phyloP scores from a whole-genome alignment of 2,113 vertebrate species.

The Chaetorhynchus papuensis region DNA sequence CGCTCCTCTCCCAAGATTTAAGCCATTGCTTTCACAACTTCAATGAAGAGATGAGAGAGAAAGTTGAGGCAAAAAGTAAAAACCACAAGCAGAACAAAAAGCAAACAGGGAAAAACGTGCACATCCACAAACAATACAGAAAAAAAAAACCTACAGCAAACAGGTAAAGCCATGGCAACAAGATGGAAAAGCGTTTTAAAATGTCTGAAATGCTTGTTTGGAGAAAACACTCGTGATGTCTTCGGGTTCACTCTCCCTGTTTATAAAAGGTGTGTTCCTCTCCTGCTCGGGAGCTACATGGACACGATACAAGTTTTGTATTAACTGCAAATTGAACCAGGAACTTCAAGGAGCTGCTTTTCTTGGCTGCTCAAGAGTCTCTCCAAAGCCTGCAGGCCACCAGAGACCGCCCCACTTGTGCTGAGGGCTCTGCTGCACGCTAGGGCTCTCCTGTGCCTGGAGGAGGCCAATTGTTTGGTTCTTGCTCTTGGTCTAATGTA shows the following conservation, averaged over 20 bases:
- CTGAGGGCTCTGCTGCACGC: too few relatives aligned
- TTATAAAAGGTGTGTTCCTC: background rate
- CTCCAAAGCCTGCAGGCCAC: background rate
- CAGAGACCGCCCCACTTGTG: background rate
- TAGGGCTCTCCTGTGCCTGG: background rate
- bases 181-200: background rate
- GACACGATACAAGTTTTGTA: background rate
- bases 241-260: background rate
- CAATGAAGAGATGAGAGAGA: background rate
- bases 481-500: background rate
- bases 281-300: background rate
- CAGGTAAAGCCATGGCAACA: background rate
- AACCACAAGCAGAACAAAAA: background rate
- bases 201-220: background rate
- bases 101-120: accelerated
- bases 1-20: background rate
- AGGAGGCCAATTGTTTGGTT: background rate
- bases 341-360: background rate
- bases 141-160: background rate
- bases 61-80: background rate
- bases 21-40: background rate
- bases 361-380: background rate
- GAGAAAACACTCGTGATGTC: background rate
- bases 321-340: background rate
- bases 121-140: background rate